Conservation (phyloP, 1,140 invertebrate genomes). For the Limonius californicus region DNA sequence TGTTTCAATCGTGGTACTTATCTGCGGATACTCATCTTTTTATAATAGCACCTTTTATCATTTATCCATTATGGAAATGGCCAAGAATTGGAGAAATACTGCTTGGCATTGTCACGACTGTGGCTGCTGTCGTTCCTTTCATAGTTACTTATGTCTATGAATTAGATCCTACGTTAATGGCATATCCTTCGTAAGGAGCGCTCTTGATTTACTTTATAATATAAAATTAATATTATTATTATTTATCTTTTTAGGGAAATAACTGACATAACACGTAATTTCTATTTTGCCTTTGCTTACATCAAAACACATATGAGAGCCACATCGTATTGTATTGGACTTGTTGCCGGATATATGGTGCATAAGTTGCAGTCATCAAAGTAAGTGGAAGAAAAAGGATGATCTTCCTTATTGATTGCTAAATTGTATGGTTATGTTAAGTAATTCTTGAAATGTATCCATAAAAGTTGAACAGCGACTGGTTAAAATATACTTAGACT, state of each 20-base stretch:
- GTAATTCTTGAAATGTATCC: conserved; percentile 31
- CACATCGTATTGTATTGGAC: conserved; percentile 60
- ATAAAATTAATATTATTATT: neutral
- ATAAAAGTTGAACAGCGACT: conserved; percentile 33
- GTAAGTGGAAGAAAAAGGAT: too few species aligned
- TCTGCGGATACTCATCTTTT: conserved; percentile 85
- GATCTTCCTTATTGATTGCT: too few species aligned
- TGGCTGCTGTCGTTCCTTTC: conserved; percentile 54
- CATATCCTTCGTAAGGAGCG: conserved; percentile 59
- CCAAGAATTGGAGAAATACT: conserved; percentile 56
- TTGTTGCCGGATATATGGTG: conserved; percentile 60
- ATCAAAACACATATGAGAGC: conserved; percentile 70
- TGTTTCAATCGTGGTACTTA: conserved; percentile 88
- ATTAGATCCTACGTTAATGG: conserved; percentile 62
- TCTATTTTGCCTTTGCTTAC: conserved; percentile 58
- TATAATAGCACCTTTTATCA: conserved; percentile 70
- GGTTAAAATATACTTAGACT: conserved; percentile 17
- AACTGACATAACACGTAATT: conserved; percentile 56
- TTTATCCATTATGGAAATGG: conserved; percentile 66
- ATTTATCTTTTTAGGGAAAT: conserved; percentile 54
- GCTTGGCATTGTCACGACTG: conserved; percentile 52
- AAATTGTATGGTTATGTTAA: too few species aligned
- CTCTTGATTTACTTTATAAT: neutral
- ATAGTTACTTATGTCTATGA: conserved; percentile 56
- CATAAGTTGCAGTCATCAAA: conserved; percentile 57